Percentiles rank a stretch among this genome's conserved stretches.
Conservation (phyloP, 2,113 vertebrate species). For the Murina feae region DNA sequence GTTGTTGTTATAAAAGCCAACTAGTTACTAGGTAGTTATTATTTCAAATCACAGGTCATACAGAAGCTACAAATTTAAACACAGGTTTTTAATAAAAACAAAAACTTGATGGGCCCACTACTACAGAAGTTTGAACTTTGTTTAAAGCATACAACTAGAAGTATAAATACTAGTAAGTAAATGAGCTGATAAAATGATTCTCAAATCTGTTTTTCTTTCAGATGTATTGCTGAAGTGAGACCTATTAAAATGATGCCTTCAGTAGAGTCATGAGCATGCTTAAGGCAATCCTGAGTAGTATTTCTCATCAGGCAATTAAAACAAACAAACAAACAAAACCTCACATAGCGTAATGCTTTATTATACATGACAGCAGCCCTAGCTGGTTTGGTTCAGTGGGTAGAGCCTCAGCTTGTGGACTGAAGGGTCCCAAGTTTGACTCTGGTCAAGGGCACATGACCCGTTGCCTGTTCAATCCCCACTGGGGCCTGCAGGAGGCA, state of each 20-base stretch:
- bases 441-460: no score
- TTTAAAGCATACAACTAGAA: not conserved
- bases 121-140: not conserved
- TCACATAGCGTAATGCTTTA: not conserved
- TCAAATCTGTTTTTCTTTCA: not conserved
- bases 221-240: not conserved
- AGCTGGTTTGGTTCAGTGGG: no score
- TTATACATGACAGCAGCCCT: constrained; percentile 30
- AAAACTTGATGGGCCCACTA: not conserved
- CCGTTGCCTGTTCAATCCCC: no score
- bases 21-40: not conserved
- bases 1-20: not conserved
- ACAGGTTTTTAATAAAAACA: not conserved
- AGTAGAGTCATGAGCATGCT: not conserved
- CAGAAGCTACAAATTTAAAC: constrained; percentile 19
- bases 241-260: not conserved
- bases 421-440: no score
- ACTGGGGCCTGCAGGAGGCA: no score
- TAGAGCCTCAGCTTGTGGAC: no score
- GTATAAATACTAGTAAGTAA: not conserved
- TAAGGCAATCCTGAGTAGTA: not conserved
- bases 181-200: not conserved
- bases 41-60: not conserved
- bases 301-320: not conserved
- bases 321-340: not conserved